Conservation (phyloP, 2,113 vertebrate species). For the Hippocampus guttulatus region DNA sequence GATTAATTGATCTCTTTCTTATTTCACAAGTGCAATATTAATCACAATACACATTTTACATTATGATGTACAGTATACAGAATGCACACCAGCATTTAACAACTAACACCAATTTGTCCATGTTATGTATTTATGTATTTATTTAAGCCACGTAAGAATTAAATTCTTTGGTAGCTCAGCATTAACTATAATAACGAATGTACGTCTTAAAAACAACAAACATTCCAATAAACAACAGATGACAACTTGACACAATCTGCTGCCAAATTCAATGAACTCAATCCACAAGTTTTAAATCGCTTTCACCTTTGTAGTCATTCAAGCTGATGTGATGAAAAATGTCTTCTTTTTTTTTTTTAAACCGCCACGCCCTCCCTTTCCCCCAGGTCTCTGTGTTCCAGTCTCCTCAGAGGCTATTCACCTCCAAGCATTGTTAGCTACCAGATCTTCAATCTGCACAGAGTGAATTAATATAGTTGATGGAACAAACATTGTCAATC, state of each 20-base stretch:
- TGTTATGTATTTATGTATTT: no score
- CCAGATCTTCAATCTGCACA: slow-evolving; percentile 67
- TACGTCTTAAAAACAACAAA: not conserved
- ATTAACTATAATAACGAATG: slow-evolving; percentile 12
- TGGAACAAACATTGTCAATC: slow-evolving; percentile 76
- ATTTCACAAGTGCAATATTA: no score
- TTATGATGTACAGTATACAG: no score
- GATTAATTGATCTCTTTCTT: no score
- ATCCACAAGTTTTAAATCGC: slow-evolving; percentile 26
- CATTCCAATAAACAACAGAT: not conserved
- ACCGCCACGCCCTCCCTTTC: slow-evolving; percentile 38
- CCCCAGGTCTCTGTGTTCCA: slow-evolving; percentile 24
- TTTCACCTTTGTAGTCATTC: slow-evolving; percentile 49
- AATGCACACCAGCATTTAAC: no score
- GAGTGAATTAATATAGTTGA: slow-evolving; percentile 73
- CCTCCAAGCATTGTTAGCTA: slow-evolving; percentile 67
- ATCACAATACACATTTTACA: no score
- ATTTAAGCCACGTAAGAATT: not conserved
- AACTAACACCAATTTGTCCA: no score
- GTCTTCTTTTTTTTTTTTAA: slow-evolving; percentile 17
- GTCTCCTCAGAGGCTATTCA: slow-evolving; percentile 57
- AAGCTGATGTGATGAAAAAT: slow-evolving; percentile 51
- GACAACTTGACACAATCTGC: slow-evolving; percentile 29
- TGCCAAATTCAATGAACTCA: slow-evolving; percentile 43
- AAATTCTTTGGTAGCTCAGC: not conserved